A percentile compares a stretch with the other conserved stretches of the same genome.
phyloP scores from a whole-genome alignment of 2,888 invertebrate species.

The Apamea anceps region DNA sequence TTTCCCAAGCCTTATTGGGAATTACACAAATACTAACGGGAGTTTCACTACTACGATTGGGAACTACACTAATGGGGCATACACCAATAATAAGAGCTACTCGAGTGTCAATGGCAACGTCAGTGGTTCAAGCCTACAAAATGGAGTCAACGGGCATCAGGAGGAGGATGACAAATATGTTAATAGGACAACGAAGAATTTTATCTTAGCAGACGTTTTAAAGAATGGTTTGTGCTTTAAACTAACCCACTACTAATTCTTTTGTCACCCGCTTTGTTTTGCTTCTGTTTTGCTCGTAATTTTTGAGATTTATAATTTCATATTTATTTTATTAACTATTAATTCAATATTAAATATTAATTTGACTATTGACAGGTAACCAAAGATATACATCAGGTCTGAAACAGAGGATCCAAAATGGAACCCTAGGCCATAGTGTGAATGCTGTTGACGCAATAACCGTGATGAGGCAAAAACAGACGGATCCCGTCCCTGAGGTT shows the following conservation, averaged over 20 bases:
- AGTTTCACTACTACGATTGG: conserved; percentile 67
- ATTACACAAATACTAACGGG: conserved; percentile 66
- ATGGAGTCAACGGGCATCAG: conserved; percentile 73
- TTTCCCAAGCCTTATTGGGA: conserved; percentile 57
- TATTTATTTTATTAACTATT: conserved; percentile 3
- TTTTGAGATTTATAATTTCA: conserved; percentile 28
- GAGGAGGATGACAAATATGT: conserved; percentile 75
- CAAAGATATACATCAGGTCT: conserved; percentile 90
- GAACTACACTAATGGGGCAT: conserved; percentile 71
- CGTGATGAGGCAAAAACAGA: conserved; percentile 88
- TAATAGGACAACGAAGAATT: conserved; percentile 72
- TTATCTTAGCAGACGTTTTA: conserved; percentile 80
- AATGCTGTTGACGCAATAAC: conserved; percentile 84
- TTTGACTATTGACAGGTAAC: conserved; percentile 83
- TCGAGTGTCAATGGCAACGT: conserved; percentile 59
- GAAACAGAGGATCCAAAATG: conserved; percentile 91
- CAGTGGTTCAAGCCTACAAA: conserved; percentile 61
- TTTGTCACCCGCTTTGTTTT: conserved; percentile 64
- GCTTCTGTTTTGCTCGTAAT: conserved; percentile 55
- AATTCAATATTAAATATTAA: conserved; percentile 2
- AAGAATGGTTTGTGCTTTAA: conserved; percentile 87
- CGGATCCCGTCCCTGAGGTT: conserved; percentile 91
- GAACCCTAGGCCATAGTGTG: conserved; percentile 89
- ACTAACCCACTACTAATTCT: conserved; percentile 84
- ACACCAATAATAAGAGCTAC: conserved; percentile 67